phyloP scores from a whole-genome alignment of 2,888 invertebrate genomes.

The Lepidochrysops patricia region DNA sequence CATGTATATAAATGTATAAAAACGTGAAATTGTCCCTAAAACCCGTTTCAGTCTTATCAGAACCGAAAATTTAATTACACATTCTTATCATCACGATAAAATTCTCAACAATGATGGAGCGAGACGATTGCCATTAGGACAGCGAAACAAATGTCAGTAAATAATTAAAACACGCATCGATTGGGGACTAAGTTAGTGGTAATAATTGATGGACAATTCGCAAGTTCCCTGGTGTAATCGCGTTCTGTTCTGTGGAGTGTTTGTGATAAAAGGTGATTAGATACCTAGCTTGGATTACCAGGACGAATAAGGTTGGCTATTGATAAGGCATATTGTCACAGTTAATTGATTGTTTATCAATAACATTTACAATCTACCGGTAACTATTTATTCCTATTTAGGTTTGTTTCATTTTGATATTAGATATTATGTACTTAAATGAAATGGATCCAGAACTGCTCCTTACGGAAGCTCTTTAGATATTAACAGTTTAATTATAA shows the following conservation, averaged over 20 bases:
- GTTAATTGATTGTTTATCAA: neutral
- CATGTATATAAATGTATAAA: too few species aligned
- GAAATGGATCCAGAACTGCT: too few species aligned
- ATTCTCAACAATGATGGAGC: conserved; percentile 25
- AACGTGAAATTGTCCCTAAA: neutral
- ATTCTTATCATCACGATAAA: conserved; percentile 27
- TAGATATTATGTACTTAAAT: too few species aligned
- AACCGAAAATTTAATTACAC: conserved; percentile 24
- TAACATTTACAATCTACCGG: neutral
- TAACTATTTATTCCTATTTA: too few species aligned
- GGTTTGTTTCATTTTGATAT: too few species aligned
- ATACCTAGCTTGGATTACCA: neutral
- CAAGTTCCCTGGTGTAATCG: neutral
- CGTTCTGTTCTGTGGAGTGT: neutral
- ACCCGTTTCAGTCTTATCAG: conserved; percentile 13
- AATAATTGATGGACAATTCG: neutral
- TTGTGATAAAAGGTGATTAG: neutral
- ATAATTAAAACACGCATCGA: neutral
- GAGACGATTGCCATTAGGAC: neutral
- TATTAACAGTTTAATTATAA: too few species aligned
- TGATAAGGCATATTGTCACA: neutral
- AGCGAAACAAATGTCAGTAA: neutral
- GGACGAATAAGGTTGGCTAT: neutral
- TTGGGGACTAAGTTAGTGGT: neutral
- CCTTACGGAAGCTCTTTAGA: too few species aligned